These are phyloP conservation scores for Macropodus opercularis DNA, from an alignment of 2,797 vertebrate species.

Conservation along the genomic window DNA sequence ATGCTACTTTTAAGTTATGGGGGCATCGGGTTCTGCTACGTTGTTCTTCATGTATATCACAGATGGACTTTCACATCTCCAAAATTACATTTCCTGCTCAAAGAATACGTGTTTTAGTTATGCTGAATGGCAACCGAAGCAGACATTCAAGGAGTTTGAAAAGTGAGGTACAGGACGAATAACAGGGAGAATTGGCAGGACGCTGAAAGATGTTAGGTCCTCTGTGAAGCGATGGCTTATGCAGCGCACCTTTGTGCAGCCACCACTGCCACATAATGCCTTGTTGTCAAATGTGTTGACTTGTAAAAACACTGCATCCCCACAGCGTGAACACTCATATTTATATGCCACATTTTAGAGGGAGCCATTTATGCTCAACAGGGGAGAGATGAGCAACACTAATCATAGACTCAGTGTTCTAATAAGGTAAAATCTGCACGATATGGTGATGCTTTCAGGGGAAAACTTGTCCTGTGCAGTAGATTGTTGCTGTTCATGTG, in stretches of 20 bases:
- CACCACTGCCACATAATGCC: background rate
- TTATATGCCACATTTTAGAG: background rate
- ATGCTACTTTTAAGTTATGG: background rate
- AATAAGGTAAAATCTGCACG: conserved; percentile 1
- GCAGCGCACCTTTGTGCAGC: background rate
- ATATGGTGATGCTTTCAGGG: conserved; percentile 5
- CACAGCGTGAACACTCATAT: background rate
- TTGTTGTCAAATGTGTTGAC: background rate
- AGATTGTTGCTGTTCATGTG: conserved; percentile 3
- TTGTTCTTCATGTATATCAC: background rate
- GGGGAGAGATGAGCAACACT: background rate
- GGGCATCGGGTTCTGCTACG: background rate
- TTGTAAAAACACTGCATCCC: background rate
- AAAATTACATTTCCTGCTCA: conserved; percentile 1
- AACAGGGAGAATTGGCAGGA: conserved; percentile 1
- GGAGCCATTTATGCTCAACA: background rate
- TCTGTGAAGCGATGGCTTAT: background rate
- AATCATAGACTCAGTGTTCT: conserved; percentile 3
- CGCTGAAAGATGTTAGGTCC: conserved; percentile 2
- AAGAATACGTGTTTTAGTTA: conserved; percentile 7
- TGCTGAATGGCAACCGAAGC: conserved; percentile 8
- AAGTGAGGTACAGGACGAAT: background rate
- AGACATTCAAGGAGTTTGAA: background rate
- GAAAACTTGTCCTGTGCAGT: background rate
- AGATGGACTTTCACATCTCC: background rate